Percentiles rank a stretch among this genome's conserved stretches.
Evolutionary conservation across 1,140 invertebrate species (phyloP).

Genomic region (Maconellicoccus hirsutus): DNA sequence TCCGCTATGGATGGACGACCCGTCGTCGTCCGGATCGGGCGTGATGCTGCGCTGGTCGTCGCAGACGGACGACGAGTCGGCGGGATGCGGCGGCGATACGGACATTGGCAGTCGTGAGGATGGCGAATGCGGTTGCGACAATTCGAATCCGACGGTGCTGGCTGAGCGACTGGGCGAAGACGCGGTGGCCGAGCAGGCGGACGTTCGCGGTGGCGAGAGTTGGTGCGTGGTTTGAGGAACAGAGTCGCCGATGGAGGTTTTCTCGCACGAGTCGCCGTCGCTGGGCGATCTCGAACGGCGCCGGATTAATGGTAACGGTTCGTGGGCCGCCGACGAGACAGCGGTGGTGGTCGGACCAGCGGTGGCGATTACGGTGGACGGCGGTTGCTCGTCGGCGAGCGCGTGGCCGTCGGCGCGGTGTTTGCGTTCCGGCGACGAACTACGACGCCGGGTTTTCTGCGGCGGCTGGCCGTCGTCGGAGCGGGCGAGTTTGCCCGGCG

Average conservation of each 20-base stretch:
- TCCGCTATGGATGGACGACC: conserved; percentile 40
- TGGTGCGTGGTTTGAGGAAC: conserved; percentile 26
- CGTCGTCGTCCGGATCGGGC: conserved; percentile 34
- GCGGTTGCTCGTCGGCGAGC: neutral
- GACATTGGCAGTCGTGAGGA: conserved; percentile 19
- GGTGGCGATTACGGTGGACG: neutral
- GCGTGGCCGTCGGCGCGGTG: neutral
- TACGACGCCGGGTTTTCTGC: conserved; percentile 33
- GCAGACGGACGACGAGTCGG: conserved; percentile 36
- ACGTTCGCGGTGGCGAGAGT: conserved; percentile 33
- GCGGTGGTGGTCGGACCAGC: neutral
- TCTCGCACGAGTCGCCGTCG: conserved; percentile 21
- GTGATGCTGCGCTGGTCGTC: conserved; percentile 30
- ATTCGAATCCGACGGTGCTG: conserved; percentile 28
- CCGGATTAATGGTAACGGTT: neutral
- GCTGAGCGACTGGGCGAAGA: conserved; percentile 23
- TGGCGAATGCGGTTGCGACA: conserved; percentile 22
- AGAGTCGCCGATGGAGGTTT: neutral
- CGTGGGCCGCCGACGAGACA: neutral
- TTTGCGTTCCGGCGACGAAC: too few relatives aligned
- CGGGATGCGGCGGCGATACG: conserved; percentile 28
- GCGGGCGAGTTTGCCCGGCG: too few relatives aligned
- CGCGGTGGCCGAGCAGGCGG: conserved; percentile 28
- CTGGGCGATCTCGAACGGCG: neutral
- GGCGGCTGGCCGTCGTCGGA: neutral